These are phyloP conservation scores for Perca flavescens DNA, from an alignment of 2,113 vertebrate species.

Conservation along the genomic window DNA sequence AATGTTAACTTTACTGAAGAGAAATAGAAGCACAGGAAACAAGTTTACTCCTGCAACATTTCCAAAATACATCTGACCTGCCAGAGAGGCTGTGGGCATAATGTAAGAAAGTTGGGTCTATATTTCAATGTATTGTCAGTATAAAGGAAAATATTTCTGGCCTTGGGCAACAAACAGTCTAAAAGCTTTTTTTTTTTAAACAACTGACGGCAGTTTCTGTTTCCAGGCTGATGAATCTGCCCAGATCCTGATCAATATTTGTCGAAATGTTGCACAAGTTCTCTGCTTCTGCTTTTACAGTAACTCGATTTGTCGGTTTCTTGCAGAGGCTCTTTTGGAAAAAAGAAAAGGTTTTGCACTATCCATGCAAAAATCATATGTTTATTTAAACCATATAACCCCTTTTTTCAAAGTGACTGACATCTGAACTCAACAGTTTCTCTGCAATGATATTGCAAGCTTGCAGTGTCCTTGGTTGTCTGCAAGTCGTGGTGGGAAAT, in stretches of 20 bases:
- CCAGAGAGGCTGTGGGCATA: background rate
- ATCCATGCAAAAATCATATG: background rate
- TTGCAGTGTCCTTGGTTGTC: too few relatives aligned
- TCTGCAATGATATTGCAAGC: background rate
- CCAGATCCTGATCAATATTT: slow-evolving; percentile 34
- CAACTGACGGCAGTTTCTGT: slow-evolving; percentile 19
- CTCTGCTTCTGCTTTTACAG: background rate
- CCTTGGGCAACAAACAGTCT: background rate
- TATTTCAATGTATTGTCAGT: slow-evolving; percentile 5
- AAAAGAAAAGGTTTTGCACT: background rate
- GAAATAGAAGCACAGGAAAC: background rate
- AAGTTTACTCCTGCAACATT: background rate
- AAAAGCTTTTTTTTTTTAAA: background rate
- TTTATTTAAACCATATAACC: background rate
- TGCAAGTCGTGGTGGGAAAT: background rate
- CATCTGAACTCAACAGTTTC: background rate
- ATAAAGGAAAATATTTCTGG: background rate
- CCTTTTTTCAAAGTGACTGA: background rate
- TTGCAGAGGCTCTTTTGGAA: background rate
- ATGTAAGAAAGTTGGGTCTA: background rate
- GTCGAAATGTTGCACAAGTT: slow-evolving; percentile 27
- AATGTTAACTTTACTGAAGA: background rate
- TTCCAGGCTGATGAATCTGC: slow-evolving; percentile 24
- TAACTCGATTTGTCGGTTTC: background rate
- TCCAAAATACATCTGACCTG: background rate